Conservation (phyloP, 1,140 invertebrate species). For the Rhysida immarginata region DNA sequence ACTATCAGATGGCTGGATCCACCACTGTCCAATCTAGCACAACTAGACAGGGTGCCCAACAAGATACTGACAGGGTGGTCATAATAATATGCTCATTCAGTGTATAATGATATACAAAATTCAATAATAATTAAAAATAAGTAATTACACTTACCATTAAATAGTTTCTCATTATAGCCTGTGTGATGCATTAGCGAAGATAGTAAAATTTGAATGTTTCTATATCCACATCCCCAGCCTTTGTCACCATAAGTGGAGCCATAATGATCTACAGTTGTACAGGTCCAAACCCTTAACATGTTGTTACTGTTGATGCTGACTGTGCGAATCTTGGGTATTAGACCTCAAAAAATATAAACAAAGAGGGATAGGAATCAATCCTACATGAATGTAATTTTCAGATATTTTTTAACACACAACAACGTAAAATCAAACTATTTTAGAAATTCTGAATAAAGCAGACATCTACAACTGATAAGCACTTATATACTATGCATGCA, state of each 20-base stretch:
- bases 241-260: constrained; percentile 70
- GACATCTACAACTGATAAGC: too few relatives aligned
- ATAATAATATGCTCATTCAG: too few relatives aligned
- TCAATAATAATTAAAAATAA: too few relatives aligned
- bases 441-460: too few relatives aligned
- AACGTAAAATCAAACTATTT: too few relatives aligned
- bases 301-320: constrained; percentile 49
- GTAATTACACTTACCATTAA: constrained; percentile 23
- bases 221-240: constrained; percentile 80
- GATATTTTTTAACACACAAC: too few relatives aligned
- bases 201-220: constrained; percentile 80
- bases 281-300: constrained; percentile 50
- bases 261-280: constrained; percentile 68
- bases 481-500: too few relatives aligned
- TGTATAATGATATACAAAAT: too few relatives aligned
- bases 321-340: constrained; percentile 51
- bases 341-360: constrained; percentile 35
- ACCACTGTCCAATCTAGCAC: too few relatives aligned
- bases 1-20: too few relatives aligned
- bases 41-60: too few relatives aligned
- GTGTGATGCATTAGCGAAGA: constrained; percentile 57
- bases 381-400: background rate
- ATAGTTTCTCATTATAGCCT: constrained; percentile 51
- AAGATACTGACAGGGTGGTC: too few relatives aligned
- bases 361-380: background rate